Percentiles rank a stretch among this genome's conserved stretches.
These are phyloP conservation scores for Creontiades dilutus DNA, from an alignment of 2,888 invertebrate genomes.

Conservation along the genomic window DNA sequence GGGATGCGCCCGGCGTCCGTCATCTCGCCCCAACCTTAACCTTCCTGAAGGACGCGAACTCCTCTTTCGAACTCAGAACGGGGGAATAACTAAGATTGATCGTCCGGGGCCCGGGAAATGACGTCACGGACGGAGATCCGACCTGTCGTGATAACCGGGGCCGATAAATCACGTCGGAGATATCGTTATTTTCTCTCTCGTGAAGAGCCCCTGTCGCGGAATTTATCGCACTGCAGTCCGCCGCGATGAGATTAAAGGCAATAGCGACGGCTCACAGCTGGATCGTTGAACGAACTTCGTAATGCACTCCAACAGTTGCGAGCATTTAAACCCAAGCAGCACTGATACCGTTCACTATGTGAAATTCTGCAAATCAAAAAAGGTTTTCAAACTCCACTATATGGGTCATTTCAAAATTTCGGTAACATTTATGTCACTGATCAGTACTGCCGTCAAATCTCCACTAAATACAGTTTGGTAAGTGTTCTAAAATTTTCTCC, in stretches of 20 bases:
- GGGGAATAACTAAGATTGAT: slow-evolving; percentile 19
- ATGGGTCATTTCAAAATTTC: too few relatives aligned
- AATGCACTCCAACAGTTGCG: too few relatives aligned
- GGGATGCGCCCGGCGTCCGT: slow-evolving; percentile 21
- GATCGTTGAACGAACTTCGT: not conserved
- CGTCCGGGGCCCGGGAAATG: not conserved
- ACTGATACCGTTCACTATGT: too few relatives aligned
- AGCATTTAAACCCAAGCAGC: too few relatives aligned
- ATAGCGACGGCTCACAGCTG: slow-evolving; percentile 2
- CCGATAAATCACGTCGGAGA: slow-evolving; percentile 22
- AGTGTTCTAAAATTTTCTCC: too few relatives aligned
- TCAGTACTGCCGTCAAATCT: too few relatives aligned
- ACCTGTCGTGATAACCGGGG: slow-evolving; percentile 32
- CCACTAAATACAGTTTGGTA: too few relatives aligned
- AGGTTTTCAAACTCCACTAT: too few relatives aligned
- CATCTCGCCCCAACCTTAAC: slow-evolving; percentile 39
- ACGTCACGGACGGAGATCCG: slow-evolving; percentile 44
- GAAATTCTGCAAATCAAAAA: too few relatives aligned
- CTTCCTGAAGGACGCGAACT: slow-evolving; percentile 38
- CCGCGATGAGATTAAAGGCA: not conserved
- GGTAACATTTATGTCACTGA: too few relatives aligned
- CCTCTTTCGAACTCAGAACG: not conserved
- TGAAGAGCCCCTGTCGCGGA: not conserved
- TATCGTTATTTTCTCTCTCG: slow-evolving; percentile 37
- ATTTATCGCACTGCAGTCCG: slow-evolving; percentile 39